phyloP scores from a whole-genome alignment of 1,140 invertebrate species.

The Gerris buenoi region DNA sequence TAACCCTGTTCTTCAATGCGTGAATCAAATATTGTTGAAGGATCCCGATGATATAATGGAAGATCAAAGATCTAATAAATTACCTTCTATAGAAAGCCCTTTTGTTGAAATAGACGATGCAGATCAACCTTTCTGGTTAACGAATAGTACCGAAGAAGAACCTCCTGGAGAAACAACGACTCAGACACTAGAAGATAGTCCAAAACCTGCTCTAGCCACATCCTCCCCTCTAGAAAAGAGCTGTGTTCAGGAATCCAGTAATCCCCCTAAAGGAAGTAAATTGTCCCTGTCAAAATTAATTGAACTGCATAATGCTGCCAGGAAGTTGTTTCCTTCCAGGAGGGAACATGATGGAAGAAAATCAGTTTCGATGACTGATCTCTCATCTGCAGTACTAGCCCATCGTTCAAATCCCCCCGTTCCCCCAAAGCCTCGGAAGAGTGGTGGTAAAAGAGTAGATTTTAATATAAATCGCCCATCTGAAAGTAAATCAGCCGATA shows the following conservation, averaged over 20 bases:
- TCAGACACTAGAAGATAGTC: background rate
- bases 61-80: slow-evolving; percentile 12
- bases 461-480: background rate
- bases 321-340: background rate
- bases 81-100: background rate
- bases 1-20: slow-evolving; percentile 58
- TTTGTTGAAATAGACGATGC: slow-evolving; percentile 9
- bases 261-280: background rate
- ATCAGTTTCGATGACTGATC: slow-evolving; percentile 1
- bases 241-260: background rate
- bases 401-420: slow-evolving; percentile 10
- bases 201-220: background rate
- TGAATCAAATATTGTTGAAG: slow-evolving; percentile 55
- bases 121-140: slow-evolving; percentile 6
- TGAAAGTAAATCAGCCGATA: background rate
- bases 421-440: slow-evolving; percentile 13
- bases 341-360: slow-evolving; percentile 1
- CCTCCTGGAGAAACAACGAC: slow-evolving; percentile 1
- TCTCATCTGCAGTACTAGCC: background rate
- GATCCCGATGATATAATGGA: slow-evolving; percentile 33
- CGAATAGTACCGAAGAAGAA: background rate
- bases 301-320: background rate
- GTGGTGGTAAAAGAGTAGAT: slow-evolving; percentile 9
- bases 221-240: background rate
- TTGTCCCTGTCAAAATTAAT: background rate